A percentile compares a stretch with the other conserved stretches of the same genome.
Conservation (phyloP, 2,888 invertebrate genomes). For the Proisotoma minuta region DNA sequence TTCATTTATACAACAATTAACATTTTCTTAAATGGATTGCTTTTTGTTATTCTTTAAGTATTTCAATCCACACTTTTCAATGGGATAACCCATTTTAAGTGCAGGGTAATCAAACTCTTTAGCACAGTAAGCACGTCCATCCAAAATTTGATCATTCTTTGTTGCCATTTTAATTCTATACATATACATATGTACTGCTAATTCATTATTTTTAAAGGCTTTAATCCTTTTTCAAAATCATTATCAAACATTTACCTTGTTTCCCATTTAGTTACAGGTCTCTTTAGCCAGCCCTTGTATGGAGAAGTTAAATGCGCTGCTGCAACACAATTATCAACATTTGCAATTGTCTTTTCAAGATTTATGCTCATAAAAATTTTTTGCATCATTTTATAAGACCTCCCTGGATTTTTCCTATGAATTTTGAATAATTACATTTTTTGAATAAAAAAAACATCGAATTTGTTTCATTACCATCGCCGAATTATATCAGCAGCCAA, state of each 20-base stretch:
- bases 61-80: slow-evolving; percentile 1
- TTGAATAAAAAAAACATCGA: neutral
- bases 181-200: neutral
- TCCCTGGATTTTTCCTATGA: slow-evolving; percentile 31
- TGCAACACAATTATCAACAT: slow-evolving; percentile 33
- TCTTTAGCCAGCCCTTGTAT: slow-evolving; percentile 33
- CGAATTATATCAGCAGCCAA: slow-evolving; percentile 27
- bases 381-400: slow-evolving; percentile 23
- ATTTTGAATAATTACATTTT: neutral
- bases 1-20: too few relatives aligned
- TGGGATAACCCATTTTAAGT: slow-evolving; percentile 16
- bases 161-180: neutral
- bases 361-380: slow-evolving; percentile 30
- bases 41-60: neutral
- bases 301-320: slow-evolving; percentile 30
- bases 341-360: slow-evolving; percentile 19
- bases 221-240: neutral
- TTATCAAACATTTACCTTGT: slow-evolving; percentile 8
- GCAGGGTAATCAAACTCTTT: slow-evolving; percentile 31
- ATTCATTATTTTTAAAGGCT: neutral
- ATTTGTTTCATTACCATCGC: slow-evolving; percentile 21
- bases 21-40: too few relatives aligned
- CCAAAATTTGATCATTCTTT: slow-evolving; percentile 18
- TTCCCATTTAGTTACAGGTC: slow-evolving; percentile 24
- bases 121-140: slow-evolving; percentile 28